phyloP scores from a whole-genome alignment of 2,113 vertebrate species.

The Clupea harengus region DNA sequence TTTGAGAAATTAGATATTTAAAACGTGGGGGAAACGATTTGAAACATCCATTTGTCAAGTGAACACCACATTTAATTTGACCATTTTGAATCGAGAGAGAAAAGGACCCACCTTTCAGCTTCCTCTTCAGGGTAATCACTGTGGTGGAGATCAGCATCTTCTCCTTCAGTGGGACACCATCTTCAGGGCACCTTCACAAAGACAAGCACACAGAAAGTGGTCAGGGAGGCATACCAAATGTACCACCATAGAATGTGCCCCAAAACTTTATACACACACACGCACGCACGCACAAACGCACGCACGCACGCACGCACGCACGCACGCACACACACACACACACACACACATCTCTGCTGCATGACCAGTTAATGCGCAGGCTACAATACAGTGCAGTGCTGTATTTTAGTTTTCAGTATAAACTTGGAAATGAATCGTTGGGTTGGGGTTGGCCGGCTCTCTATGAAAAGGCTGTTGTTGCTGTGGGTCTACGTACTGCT shows the following conservation, averaged over 20 bases:
- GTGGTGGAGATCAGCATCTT: constrained; percentile 80
- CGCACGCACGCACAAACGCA: too few species aligned
- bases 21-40: too few species aligned
- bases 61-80: too few species aligned
- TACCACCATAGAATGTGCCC: background rate
- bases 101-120: constrained; percentile 60
- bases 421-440: background rate
- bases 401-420: background rate
- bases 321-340: too few species aligned
- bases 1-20: too few species aligned
- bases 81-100: background rate
- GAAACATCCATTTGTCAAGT: too few species aligned
- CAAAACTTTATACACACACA: background rate
- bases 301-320: too few species aligned
- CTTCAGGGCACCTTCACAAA: constrained; percentile 71
- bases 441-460: background rate
- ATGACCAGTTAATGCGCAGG: background rate
- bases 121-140: constrained; percentile 61
- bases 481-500: background rate
- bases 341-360: background rate
- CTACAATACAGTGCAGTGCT: background rate
- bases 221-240: background rate
- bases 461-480: background rate
- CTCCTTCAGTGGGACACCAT: constrained; percentile 50
- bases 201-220: background rate